phyloP scores from a whole-genome alignment of 2,888 invertebrate species.

The Zygaena filipendulae region DNA sequence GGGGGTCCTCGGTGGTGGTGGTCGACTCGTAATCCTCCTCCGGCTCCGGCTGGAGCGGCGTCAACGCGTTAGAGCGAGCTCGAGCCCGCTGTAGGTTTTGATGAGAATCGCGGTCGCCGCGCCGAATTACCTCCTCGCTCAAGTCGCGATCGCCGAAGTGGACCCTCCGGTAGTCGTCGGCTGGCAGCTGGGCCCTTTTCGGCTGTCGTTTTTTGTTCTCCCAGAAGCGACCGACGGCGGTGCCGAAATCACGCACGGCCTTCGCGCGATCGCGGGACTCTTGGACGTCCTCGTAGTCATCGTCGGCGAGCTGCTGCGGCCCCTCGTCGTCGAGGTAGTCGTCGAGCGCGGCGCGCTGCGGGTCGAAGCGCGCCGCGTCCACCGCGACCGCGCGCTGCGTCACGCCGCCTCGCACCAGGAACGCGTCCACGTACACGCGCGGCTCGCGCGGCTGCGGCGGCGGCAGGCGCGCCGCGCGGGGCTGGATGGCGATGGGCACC shows the following conservation, averaged over 20 bases:
- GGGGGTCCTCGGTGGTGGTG: constrained; percentile 56
- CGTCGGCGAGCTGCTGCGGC: constrained; percentile 27
- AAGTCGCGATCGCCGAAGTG: constrained; percentile 52
- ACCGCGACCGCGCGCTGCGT: constrained; percentile 43
- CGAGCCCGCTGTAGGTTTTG: constrained; percentile 33
- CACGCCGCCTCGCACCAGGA: constrained; percentile 52
- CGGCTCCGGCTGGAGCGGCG: constrained; percentile 25
- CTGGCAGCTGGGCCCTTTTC: constrained; percentile 25
- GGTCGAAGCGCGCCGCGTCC: constrained; percentile 34
- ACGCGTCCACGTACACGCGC: constrained; percentile 56
- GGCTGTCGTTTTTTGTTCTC: constrained; percentile 32
- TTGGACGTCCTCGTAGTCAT: constrained; percentile 52
- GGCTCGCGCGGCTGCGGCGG: constrained; percentile 34
- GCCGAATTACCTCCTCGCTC: constrained; percentile 25
- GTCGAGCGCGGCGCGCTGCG: constrained; percentile 31
- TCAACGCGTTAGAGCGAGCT: constrained; percentile 27
- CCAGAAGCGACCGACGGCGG: constrained; percentile 56
- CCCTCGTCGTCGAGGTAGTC: constrained; percentile 38
- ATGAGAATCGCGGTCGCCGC: constrained; percentile 23
- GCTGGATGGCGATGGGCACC: constrained; percentile 37
- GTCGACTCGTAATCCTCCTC: constrained; percentile 44
- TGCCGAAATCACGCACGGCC: constrained; percentile 42
- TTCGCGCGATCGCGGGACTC: constrained; percentile 42
- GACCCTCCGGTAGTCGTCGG: constrained; percentile 44
- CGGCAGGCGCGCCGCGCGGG: constrained; percentile 47